Percentiles rank a stretch among this genome's conserved stretches.
phyloP scores from a whole-genome alignment of 2,888 invertebrate species.

The Kryphioiulus occultus region DNA sequence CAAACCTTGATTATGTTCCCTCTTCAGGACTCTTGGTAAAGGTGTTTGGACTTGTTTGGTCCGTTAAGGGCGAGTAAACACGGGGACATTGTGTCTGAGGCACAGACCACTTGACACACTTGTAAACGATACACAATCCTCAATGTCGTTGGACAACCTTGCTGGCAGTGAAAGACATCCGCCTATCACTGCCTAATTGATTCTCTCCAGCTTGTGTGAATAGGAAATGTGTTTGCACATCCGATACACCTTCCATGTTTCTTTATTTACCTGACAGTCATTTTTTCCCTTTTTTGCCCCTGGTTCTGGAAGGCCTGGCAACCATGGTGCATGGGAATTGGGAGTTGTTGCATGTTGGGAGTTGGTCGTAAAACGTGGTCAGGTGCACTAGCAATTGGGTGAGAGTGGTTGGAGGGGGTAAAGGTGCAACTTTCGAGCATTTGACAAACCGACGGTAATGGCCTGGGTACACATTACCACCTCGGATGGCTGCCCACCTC shows the following conservation, averaged over 20 bases:
- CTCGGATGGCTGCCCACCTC: constrained; percentile 1
- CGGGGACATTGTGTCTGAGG: background rate
- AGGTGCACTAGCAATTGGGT: constrained; percentile 32
- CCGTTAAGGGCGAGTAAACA: background rate
- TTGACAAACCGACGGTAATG: constrained; percentile 39
- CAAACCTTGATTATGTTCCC: background rate
- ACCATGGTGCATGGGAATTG: background rate
- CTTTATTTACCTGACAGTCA: constrained; percentile 21
- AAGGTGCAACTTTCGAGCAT: constrained; percentile 36
- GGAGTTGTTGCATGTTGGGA: background rate
- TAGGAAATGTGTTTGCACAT: constrained; percentile 33
- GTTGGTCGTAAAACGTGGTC: constrained; percentile 26
- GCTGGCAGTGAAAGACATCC: constrained; percentile 19
- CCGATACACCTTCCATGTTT: constrained; percentile 38
- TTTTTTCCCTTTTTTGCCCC: background rate
- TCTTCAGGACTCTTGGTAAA: background rate
- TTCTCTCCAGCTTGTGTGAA: constrained; percentile 11
- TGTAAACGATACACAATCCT: constrained; percentile 19
- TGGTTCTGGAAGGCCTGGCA: background rate
- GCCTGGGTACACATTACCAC: constrained; percentile 37
- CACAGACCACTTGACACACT: constrained; percentile 36
- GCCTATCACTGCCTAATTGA: constrained; percentile 27
- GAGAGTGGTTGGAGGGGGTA: background rate
- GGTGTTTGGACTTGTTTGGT: constrained; percentile 29
- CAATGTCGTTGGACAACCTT: constrained; percentile 28